A percentile compares a stretch with the other conserved stretches of the same genome.
phyloP scores from a whole-genome alignment of 2,113 vertebrate genomes.

The Epinephelus moara region DNA sequence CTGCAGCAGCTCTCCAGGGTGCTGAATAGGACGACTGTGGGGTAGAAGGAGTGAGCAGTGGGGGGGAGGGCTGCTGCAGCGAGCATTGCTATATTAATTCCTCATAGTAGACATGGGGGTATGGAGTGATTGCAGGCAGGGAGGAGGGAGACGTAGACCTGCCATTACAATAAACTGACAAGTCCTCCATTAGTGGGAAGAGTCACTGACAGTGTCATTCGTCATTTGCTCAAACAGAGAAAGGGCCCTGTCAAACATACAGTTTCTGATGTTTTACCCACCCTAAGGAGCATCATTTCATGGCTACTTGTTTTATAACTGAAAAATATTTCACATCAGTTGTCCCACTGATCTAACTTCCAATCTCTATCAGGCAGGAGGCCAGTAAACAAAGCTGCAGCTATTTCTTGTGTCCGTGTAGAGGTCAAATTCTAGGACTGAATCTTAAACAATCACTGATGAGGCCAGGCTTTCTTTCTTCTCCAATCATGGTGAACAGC shows the following conservation, averaged over 20 bases:
- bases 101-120: conserved; percentile 65
- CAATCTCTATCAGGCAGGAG: conserved; percentile 3
- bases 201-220: conserved; percentile 16
- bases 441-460: conserved; percentile 58
- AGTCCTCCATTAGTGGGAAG: conserved; percentile 41
- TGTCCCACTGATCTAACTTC: background rate
- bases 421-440: conserved; percentile 75
- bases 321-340: background rate
- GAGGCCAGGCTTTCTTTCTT: conserved; percentile 22
- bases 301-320: background rate
- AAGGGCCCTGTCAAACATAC: background rate
- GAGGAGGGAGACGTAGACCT: conserved; percentile 34
- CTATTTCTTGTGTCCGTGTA: conserved; percentile 33
- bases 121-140: conserved; percentile 47
- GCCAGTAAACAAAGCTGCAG: conserved; percentile 26
- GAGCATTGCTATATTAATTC: conserved; percentile 73
- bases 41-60: conserved; percentile 51
- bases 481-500: conserved; percentile 69
- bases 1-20: conserved; percentile 85
- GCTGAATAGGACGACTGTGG: conserved; percentile 80
- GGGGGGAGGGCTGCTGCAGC: conserved; percentile 66
- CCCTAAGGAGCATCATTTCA: background rate
- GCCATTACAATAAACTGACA: conserved; percentile 60
- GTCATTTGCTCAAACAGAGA: conserved; percentile 33
- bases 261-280: conserved; percentile 9